phyloP scores from a whole-genome alignment of 2,797 vertebrate species.

The Garrulus glandarius region DNA sequence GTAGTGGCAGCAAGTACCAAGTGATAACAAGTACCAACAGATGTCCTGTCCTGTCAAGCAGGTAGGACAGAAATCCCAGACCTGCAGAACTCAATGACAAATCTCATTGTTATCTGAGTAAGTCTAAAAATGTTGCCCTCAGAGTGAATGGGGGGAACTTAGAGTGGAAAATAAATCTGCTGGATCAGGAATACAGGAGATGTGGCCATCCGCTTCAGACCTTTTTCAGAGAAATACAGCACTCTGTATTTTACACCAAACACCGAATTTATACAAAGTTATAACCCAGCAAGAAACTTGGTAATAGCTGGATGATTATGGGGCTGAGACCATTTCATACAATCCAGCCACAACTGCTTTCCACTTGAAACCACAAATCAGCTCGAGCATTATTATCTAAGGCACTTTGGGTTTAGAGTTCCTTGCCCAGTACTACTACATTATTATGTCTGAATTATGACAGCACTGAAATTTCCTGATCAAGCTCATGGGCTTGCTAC shows the following conservation, averaged over 20 bases:
- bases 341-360: neutral
- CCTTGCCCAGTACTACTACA: neutral
- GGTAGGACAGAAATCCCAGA: neutral
- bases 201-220: neutral
- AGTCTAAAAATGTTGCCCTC: neutral
- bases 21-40: neutral
- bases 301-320: neutral
- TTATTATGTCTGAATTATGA: neutral
- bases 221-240: neutral
- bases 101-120: neutral
- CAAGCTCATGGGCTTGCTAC: neutral
- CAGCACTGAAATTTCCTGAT: neutral
- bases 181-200: neutral
- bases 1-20: neutral
- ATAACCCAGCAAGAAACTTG: neutral
- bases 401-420: neutral
- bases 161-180: neutral
- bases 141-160: neutral
- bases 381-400: neutral
- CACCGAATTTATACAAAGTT: neutral
- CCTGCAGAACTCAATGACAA: neutral
- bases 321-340: neutral
- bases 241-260: neutral
- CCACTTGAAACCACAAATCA: neutral
- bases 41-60: accelerated